Conservation (phyloP, 2,888 invertebrate genomes). For the Sarcophaga carnaria region DNA sequence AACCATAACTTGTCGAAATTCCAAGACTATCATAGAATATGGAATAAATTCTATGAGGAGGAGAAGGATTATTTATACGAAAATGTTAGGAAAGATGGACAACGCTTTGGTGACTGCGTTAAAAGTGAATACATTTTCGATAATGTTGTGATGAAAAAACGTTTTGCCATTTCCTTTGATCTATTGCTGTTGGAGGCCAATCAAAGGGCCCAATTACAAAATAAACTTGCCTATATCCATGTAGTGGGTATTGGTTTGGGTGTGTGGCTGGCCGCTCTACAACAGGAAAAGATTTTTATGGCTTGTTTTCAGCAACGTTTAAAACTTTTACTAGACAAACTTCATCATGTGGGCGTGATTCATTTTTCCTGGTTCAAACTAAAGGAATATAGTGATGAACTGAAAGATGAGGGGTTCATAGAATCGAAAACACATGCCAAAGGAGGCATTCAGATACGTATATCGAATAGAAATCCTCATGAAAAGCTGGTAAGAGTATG, state of each 20-base stretch:
- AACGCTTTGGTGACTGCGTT: conserved; percentile 74
- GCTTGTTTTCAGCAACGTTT: conserved; percentile 85
- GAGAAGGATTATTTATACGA: conserved; percentile 72
- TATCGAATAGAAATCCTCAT: conserved; percentile 84
- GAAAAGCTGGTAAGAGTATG: conserved; percentile 79
- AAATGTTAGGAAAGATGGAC: conserved; percentile 70
- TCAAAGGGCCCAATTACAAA: conserved; percentile 82
- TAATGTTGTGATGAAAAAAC: conserved; percentile 78
- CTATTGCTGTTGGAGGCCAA: conserved; percentile 85
- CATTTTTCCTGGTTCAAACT: conserved; percentile 86
- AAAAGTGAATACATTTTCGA: conserved; percentile 77
- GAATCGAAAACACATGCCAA: conserved; percentile 73
- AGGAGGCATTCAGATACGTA: conserved; percentile 82
- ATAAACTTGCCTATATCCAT: conserved; percentile 84
- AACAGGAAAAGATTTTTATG: conserved; percentile 85
- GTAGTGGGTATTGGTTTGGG: conserved; percentile 87
- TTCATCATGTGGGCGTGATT: conserved; percentile 84
- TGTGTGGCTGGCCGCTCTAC: conserved; percentile 85
- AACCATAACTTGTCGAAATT: background rate
- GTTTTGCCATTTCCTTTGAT: conserved; percentile 84
- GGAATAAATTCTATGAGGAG: conserved; percentile 75
- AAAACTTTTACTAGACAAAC: conserved; percentile 81
- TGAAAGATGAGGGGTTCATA: conserved; percentile 80
- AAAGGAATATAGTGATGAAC: conserved; percentile 80
- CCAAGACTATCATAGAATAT: conserved; percentile 74